Evolutionary conservation across 2,113 vertebrate genomes (phyloP), one percentile per base, ranked within the genome.

Genomic region (Phylloscopus trochiloides): DNA sequence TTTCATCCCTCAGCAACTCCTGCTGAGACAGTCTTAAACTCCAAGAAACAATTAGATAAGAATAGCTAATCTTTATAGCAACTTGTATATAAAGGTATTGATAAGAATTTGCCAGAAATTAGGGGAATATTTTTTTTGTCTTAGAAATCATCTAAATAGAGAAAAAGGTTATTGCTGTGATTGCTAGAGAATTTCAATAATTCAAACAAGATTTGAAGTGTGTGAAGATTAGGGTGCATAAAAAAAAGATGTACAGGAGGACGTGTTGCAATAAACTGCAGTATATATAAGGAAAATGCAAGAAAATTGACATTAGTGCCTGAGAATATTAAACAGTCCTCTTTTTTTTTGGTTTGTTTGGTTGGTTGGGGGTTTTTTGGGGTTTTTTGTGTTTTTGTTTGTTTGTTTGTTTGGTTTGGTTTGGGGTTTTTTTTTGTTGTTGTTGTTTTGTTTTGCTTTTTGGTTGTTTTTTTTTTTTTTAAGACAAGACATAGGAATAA

Each of bases 1-100:
- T 96, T 96, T 96, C 94, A 97, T 96, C 93, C 96, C 96, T 96
- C 93, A 95, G 94, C 92, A 96, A 45, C 82, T 96, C 94, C 94
- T 97, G 94, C 90, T 95, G 93, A 96, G 94, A 95, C 79, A 68
- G 62, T 93, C 82, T 94, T 90, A 95, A 95, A 95, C 90, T 96
- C 75, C 79, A 90, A 81, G 88, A 96, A 96, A 86, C 93, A 68
- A 88, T 93, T 94, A 95, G 88, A 88, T 74, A 92, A 93, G 88
- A 96, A 95, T 77, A 95, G 72, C 65, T 90, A 88, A 83, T 93
- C 88, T 93, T 95, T 86, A 47, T 74, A 90, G 71, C 13, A 76
- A 83, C 34, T 77, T 84, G 68, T 90, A 67, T 92, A 81, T 88
- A 72, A 88, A 67, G 17, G 57, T 90, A 86, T 96, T 83, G 71